Evolutionary conservation across 2,797 vertebrate genomes (phyloP).

Genomic region (Rhinoraja longicauda): DNA sequence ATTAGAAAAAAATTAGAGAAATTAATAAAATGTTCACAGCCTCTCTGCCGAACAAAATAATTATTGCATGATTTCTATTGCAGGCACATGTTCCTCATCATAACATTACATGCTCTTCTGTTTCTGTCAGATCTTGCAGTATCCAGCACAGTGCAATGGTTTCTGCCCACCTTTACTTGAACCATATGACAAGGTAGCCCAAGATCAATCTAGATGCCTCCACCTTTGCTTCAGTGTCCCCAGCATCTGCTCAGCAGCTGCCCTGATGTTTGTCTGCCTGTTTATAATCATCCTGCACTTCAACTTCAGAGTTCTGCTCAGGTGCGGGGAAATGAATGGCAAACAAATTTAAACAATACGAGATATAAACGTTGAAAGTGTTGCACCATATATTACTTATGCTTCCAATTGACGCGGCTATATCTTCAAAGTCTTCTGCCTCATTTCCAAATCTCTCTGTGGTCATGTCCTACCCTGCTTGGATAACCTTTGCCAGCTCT

Average conservation of each 20-base stretch:
- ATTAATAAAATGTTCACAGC: neutral
- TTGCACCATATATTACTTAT: slow-evolving; percentile 17
- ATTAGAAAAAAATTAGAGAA: slow-evolving; percentile 48
- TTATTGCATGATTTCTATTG: neutral
- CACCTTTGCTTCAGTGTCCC: neutral
- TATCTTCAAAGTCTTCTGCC: slow-evolving; percentile 1
- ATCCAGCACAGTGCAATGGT: neutral
- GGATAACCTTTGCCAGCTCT: neutral
- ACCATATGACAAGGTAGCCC: neutral
- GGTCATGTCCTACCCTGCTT: neutral
- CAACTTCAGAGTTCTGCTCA: neutral
- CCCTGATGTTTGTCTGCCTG: neutral
- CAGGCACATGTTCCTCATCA: neutral
- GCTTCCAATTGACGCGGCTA: neutral
- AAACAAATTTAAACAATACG: slow-evolving; percentile 26
- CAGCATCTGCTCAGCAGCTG: slow-evolving; percentile 21
- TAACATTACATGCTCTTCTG: too few species aligned
- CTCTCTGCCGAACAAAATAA: slow-evolving; percentile 42
- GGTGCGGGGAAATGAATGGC: neutral
- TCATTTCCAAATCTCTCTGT: slow-evolving; percentile 10
- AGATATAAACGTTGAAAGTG: neutral
- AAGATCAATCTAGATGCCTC: neutral
- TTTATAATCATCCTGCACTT: neutral
- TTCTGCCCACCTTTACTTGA: slow-evolving; percentile 2
- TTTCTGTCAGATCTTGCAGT: neutral